A percentile compares a stretch with the other conserved stretches of the same genome.
Evolutionary conservation across 2,797 vertebrate species (phyloP).

Genomic region (Myotis vivesi): DNA sequence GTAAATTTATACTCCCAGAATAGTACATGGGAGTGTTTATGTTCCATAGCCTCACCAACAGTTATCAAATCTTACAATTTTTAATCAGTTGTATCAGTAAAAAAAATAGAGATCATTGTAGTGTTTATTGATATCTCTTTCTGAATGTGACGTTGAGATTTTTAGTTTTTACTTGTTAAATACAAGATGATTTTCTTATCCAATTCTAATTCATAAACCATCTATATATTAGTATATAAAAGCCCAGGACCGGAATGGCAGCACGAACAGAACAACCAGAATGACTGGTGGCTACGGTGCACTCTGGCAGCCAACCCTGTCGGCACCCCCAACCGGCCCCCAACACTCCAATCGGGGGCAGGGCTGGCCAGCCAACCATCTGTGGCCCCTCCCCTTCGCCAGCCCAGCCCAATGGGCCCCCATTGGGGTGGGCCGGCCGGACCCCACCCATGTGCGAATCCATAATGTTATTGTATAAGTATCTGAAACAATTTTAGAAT

Average conservation of each 20-base stretch:
- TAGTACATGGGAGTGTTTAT: neutral
- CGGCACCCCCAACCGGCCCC: too few species aligned
- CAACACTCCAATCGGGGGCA: too few species aligned
- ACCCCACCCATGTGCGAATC: too few species aligned
- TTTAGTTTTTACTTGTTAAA: neutral
- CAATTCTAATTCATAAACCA: neutral
- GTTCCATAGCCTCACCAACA: neutral
- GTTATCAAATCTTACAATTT: neutral
- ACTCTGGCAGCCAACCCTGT: too few species aligned
- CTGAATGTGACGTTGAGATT: neutral
- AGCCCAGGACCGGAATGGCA: too few species aligned
- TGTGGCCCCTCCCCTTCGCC: too few species aligned
- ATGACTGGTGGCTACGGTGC: too few species aligned
- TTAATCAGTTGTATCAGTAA: neutral
- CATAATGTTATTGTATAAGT: neutral
- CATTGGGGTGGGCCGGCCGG: too few species aligned
- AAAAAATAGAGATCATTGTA: neutral
- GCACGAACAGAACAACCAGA: too few species aligned
- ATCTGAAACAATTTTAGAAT: slow-evolving; percentile 41
- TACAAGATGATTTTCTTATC: neutral
- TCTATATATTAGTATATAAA: neutral
- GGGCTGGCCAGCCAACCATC: too few species aligned
- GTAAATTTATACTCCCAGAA: neutral
- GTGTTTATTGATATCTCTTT: slow-evolving; percentile 5
- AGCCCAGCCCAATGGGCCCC: too few species aligned